These are phyloP conservation scores for Tamandua tetradactyla DNA, from an alignment of 2,797 vertebrate genomes.

Conservation along the genomic window DNA sequence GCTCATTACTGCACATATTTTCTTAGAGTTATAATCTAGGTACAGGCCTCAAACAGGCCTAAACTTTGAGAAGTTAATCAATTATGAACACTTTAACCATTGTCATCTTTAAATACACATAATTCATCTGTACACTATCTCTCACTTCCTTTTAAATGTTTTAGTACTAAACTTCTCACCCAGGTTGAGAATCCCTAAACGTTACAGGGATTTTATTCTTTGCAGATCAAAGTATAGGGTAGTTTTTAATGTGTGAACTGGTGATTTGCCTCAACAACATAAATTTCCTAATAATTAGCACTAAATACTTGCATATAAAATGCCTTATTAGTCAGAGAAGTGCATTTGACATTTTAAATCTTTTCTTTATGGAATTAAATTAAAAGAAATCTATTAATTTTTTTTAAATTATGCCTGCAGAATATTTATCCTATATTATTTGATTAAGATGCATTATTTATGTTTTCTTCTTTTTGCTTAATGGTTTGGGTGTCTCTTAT, in stretches of 20 bases:
- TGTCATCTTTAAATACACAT: not conserved
- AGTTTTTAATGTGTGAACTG: conserved; percentile 75
- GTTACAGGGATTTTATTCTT: not conserved
- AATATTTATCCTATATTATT: conserved; percentile 83
- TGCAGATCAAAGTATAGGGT: not conserved
- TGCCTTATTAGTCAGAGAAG: conserved; percentile 86
- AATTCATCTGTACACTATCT: not conserved
- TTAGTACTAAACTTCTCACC: not conserved
- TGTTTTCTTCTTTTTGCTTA: conserved; percentile 63
- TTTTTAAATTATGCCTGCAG: conserved; percentile 76
- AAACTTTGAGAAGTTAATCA: not conserved
- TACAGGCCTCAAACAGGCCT: not conserved
- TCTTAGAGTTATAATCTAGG: no score
- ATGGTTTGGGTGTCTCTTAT: conserved; percentile 22
- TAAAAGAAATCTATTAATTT: conserved; percentile 84
- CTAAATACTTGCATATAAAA: conserved; percentile 78
- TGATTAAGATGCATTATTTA: conserved; percentile 79
- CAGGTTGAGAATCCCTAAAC: not conserved
- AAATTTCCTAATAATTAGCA: conserved; percentile 82
- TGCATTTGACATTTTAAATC: conserved; percentile 85
- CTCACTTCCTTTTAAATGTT: not conserved
- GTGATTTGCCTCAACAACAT: conserved; percentile 80
- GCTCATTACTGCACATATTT: no score
- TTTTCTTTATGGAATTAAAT: conserved; percentile 82
- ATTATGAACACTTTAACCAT: no score